Percentiles rank a stretch among this genome's conserved stretches.
Evolutionary conservation across 2,888 invertebrate genomes (phyloP).

Genomic region (Pachymerium ferrugineum): DNA sequence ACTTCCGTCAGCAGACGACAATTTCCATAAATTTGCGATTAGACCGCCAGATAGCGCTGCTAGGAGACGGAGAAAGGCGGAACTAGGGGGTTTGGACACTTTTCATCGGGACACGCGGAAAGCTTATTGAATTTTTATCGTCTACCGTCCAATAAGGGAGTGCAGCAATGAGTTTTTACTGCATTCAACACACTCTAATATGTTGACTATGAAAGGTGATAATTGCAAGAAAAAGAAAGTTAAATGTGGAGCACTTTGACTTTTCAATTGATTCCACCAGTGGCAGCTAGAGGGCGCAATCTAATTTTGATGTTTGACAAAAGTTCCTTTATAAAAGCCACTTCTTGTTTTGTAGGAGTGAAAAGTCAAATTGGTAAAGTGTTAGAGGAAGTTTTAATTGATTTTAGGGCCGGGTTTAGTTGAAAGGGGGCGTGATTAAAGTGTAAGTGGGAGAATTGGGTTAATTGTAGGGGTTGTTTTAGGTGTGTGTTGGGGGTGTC

Average conservation of each 20-base stretch:
- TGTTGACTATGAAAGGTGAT: no score
- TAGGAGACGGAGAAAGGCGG: no score
- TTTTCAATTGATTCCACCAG: neutral
- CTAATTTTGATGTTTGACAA: slow-evolving; percentile 18
- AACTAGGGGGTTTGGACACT: slow-evolving; percentile 8
- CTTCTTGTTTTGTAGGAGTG: slow-evolving; percentile 14
- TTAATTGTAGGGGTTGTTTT: no score
- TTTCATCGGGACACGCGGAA: neutral
- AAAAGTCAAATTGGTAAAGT: slow-evolving; percentile 6
- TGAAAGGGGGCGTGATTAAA: no score
- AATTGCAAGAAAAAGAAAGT: neutral
- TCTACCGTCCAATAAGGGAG: no score
- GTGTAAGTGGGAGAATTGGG: no score
- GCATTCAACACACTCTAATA: no score
- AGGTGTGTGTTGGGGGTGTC: no score
- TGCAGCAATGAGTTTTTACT: no score
- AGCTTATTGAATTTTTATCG: slow-evolving; percentile 22
- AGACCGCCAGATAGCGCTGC: slow-evolving; percentile 19
- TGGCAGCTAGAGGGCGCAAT: neutral
- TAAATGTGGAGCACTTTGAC: slow-evolving; percentile 15
- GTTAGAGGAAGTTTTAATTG: neutral
- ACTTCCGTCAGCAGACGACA: slow-evolving; percentile 27
- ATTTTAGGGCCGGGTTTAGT: neutral
- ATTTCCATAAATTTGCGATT: slow-evolving; percentile 27
- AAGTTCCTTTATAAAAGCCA: slow-evolving; percentile 16